These are phyloP conservation scores for Merluccius polli DNA, from an alignment of 2,797 vertebrate species.

Conservation along the genomic window DNA sequence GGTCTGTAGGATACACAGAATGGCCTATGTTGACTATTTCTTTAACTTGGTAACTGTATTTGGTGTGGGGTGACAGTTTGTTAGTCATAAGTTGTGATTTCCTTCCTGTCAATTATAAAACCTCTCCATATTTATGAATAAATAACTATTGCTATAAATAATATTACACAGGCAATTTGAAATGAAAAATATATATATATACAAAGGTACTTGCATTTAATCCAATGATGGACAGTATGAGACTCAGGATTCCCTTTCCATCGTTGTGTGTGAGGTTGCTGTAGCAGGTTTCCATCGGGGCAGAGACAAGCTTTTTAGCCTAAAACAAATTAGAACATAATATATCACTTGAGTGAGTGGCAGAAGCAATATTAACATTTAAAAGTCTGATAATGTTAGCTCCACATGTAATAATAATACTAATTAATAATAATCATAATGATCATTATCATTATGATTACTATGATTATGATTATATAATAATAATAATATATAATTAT, in stretches of 20 bases:
- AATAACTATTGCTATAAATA: too few relatives aligned
- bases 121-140: too few relatives aligned
- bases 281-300: constrained; percentile 85
- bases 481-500: too few relatives aligned
- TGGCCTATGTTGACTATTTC: neutral
- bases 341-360: neutral
- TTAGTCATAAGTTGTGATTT: too few relatives aligned
- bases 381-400: neutral
- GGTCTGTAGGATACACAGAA: too few relatives aligned
- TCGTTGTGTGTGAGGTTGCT: constrained; percentile 81
- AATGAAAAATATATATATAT: neutral
- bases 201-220: constrained; percentile 38
- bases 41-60: neutral
- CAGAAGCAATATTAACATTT: neutral
- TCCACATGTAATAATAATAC: neutral
- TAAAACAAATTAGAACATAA: constrained; percentile 42
- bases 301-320: constrained; percentile 78
- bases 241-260: constrained; percentile 78
- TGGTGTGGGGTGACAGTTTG: too few relatives aligned
- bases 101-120: too few relatives aligned
- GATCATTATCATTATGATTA: too few relatives aligned
- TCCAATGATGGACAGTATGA: constrained; percentile 87
- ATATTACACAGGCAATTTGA: too few relatives aligned
- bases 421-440: too few relatives aligned
- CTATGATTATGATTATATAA: too few relatives aligned